Conservation (phyloP, 2,888 invertebrate species). For the Cataglyphis livida region DNA sequence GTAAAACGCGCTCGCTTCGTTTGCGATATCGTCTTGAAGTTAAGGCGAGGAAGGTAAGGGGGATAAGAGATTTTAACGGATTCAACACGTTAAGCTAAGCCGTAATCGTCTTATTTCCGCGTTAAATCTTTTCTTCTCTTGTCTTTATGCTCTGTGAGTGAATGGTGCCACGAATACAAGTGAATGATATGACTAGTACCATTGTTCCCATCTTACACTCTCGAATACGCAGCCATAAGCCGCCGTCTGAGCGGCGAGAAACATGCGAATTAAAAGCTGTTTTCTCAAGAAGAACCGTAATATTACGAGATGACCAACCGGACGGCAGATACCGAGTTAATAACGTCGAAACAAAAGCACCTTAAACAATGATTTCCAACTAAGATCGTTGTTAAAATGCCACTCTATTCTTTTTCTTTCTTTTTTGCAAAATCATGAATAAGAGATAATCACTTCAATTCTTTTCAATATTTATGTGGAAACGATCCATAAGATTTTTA, state of each 20-base stretch:
- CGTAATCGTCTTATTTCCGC: slow-evolving; percentile 83
- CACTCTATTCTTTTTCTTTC: neutral
- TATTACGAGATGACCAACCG: slow-evolving; percentile 16
- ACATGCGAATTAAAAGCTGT: slow-evolving; percentile 74
- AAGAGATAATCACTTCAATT: neutral
- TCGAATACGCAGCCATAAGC: slow-evolving; percentile 74
- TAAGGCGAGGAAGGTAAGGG: slow-evolving; percentile 23
- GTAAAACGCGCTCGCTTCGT: slow-evolving; percentile 9
- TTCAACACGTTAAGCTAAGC: slow-evolving; percentile 77
- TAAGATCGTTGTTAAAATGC: neutral
- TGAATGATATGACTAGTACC: slow-evolving; percentile 70
- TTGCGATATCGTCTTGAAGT: slow-evolving; percentile 28
- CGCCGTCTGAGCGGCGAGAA: slow-evolving; percentile 68
- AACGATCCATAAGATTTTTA: neutral
- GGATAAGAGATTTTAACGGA: slow-evolving; percentile 61
- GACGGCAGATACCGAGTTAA: slow-evolving; percentile 10
- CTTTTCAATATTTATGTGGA: neutral
- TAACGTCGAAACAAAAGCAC: neutral
- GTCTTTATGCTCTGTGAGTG: slow-evolving; percentile 60
- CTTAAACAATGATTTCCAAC: neutral
- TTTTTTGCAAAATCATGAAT: neutral
- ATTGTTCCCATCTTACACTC: slow-evolving; percentile 79
- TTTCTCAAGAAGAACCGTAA: slow-evolving; percentile 35
- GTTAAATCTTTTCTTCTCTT: slow-evolving; percentile 79
- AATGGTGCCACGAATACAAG: slow-evolving; percentile 54